Base-by-base conservation (phyloP, 1,140 invertebrate genomes). In the Onthophagus taurus region DNA sequence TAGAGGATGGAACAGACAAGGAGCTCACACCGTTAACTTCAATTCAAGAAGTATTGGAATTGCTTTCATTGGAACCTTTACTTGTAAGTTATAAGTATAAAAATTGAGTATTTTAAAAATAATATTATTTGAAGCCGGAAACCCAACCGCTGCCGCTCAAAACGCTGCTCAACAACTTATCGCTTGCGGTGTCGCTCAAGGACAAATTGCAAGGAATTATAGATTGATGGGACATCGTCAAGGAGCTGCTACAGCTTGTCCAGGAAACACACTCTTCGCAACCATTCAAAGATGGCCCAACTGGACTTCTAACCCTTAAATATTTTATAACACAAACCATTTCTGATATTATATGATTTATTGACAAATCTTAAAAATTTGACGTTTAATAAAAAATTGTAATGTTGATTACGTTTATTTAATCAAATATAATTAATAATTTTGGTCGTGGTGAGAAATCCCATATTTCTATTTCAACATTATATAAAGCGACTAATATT, bases 41-140 rank as follows among this genome's bases (percentile, higher is more conserved):
- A 85, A 86, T 54, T 51, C 50, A 2, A 75, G 66, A 37, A 73
- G 75, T 24, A 69, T 81, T 16, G 81, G 78, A 21, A 76, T 85
- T 30, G 74, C 70, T 3, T 75, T 85, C 37, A 76, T 87, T 42
- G 83, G 84, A 0, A 75, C 71, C 2, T 83, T 72, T 50, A 72
- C 61, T 53, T 60, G 57, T 60, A 45, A 47, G 44, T 49, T 38
- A 13, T 17, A n/a, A 13, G 35, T 42, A 13, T 13, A 26, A n/a
- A 9, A 1, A 36, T 20, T 20, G 1, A 1, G 5, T 20, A 2
- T 11, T 36, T 36, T 19, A 17, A 17, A 4, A 17, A 26, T 26
- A 8, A 13, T 33, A 8, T 8, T 33, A n/a, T 33, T 33, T 16
- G 14, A 21, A 43, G 41, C 29, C 14, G 21, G 9, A 17, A 7